Base-by-base conservation (phyloP, 64 coral and sea anemone species). In the Exaiptasia diaphana region DNA sequence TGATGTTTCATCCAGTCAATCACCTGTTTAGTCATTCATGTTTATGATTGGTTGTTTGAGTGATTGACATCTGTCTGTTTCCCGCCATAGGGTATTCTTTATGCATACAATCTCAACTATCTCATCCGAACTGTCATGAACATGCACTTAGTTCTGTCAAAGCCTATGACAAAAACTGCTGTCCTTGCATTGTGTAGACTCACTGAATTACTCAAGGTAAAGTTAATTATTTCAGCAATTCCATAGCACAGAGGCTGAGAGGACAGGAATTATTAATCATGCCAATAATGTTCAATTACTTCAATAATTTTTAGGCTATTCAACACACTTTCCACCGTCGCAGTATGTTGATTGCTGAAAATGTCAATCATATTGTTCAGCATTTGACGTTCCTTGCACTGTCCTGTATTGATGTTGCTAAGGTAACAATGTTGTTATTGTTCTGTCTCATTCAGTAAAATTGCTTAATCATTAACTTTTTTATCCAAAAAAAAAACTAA, bases 301-400 rank as follows among this genome's bases (percentile, higher is more conserved):
- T n/a, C 3, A 20, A 15, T 20, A 28, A 58, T 58, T 62, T 86
- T 71, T 41, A 99, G 90, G 95, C 95, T 20, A 85, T 99, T 61
- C 89, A 99, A 44, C 85, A 92, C 41, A 99, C 95, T 6, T 99
- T 99, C 80, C 95, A 99, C 65, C 79, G 95, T 1, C 95, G 95
- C 21, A 99, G 95, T 27, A 99, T 99, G 95, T 27, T 99, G 13
- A 88, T 99, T 50, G 95, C 95, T 17, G 85, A 92, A 25, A 99
- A 84, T 89, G 85, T 92, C 33, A 99, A 88, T 85, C 89, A 99
- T 58, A 93, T 99, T 34, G 75, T 99, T 54, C 95, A 99, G 22
- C 90, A 99, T 70, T 74, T 99, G 38, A 92, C 95, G 1, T 99
- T 92, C 37, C 67, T 99, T 41, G 85, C 85, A 37, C 62, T 99